Conservation (phyloP, 2,797 vertebrate genomes). For the Alectoris magna region DNA sequence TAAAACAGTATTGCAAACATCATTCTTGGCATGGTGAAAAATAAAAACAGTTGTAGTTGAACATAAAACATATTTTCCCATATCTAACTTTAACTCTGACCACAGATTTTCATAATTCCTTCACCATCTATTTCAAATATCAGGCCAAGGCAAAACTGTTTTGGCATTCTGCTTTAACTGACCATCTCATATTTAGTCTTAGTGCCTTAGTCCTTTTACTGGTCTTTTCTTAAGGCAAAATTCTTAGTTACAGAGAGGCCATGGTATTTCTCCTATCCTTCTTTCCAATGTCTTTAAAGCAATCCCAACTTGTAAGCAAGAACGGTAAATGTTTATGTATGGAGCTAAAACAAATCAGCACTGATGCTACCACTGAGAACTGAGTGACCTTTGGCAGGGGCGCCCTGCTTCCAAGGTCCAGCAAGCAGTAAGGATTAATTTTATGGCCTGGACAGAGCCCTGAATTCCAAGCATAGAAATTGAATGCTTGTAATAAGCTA, state of each 20-base stretch:
- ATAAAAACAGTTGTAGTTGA: not conserved
- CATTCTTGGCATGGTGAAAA: not conserved
- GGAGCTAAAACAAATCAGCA: not conserved
- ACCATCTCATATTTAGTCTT: not conserved
- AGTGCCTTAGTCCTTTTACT: not conserved
- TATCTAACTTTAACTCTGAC: not conserved
- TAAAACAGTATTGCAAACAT: not conserved
- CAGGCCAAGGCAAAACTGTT: not conserved
- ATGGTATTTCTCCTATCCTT: not conserved
- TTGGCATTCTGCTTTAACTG: not conserved
- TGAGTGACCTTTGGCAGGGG: constrained; percentile 48
- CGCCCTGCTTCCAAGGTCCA: constrained; percentile 43
- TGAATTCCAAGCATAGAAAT: constrained; percentile 64
- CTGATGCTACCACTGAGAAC: constrained; percentile 47
- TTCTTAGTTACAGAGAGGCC: not conserved
- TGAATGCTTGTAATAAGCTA: constrained; percentile 57
- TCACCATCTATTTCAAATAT: not conserved
- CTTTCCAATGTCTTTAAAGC: not conserved
- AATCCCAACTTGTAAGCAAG: not conserved
- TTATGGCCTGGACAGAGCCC: constrained; percentile 54
- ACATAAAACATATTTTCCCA: not conserved
- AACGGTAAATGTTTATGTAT: constrained; percentile 21
- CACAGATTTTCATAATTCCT: not conserved
- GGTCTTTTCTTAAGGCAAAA: not conserved
- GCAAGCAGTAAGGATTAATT: constrained; percentile 50